Base-by-base conservation (phyloP, 2,888 invertebrate species). In the Alcis repandata region DNA sequence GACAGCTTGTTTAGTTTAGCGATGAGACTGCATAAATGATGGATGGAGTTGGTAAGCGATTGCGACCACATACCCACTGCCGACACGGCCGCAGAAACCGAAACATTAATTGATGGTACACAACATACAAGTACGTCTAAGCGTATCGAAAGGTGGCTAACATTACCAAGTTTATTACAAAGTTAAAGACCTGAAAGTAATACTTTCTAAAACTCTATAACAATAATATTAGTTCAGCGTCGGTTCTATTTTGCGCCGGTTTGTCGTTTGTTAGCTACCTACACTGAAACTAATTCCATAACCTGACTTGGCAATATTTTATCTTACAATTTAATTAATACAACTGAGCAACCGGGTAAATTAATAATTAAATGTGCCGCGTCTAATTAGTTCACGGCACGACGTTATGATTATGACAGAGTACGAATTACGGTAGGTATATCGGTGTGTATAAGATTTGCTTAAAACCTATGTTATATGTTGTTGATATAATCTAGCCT, bases 261-360 rank as follows among this genome's bases (percentile, higher is more conserved):
- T 49, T 53, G 52, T 52, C 59, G 40, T 53, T 63, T 51, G 51
- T 45, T 56, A 49, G 51, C 52, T 15, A 58, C 63, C 51, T 52
- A 56, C 59, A 32, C 45, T 60, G 58, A 60, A 63, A 63, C 60
- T 58, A 63, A 67, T 63, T 67, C 43, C 61, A 59, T 54, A 67
- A 59, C 59, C 59, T 67, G 58, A 52, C 51, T 63, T 60, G 60
- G 53, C 66, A 64, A 57, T 66, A 60, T 65, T 65, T 65, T 65
- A 52, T 65, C 60, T 61, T 57, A 65, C 56, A 60, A 52, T 60
- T 65, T 65, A 65, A 60, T 65, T 60, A 65, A 61, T 54, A 48
- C 54, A 49, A 59, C 65, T 49, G 56, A 65, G 52, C 56, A 52
- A 46, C 52, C 51, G 59, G 54, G 59, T 65, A 65, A 65, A 59